Conservation (phyloP, 2,797 vertebrate species). For the Leptatherina wallacei region DNA sequence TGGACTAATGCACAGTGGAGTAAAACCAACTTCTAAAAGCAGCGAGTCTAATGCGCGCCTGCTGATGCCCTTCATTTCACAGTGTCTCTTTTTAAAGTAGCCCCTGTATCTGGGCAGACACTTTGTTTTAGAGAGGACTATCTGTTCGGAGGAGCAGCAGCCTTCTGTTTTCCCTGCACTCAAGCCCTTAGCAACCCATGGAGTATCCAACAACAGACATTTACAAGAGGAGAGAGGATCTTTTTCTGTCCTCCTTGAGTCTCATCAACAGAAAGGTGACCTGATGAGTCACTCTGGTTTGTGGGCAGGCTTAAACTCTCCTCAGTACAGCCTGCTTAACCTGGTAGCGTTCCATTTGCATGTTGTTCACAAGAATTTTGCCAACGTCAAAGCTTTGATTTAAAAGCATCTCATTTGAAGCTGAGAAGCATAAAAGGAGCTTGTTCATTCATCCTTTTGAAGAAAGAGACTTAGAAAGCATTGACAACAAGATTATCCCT, state of each 20-base stretch:
- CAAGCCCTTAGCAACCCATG: conserved; percentile 72
- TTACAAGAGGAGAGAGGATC: conserved; percentile 66
- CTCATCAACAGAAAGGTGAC: conserved; percentile 72
- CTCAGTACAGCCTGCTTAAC: conserved; percentile 18
- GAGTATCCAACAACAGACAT: conserved; percentile 76
- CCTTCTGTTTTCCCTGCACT: conserved; percentile 67
- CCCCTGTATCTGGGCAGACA: conserved; percentile 54
- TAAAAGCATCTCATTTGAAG: conserved; percentile 45
- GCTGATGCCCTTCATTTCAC: conserved; percentile 56
- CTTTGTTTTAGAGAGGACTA: conserved; percentile 70
- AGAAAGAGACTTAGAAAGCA: conserved; percentile 22
- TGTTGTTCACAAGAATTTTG: conserved; percentile 12
- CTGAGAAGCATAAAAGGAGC: conserved; percentile 8
- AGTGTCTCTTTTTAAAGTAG: conserved; percentile 45
- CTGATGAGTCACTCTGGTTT: conserved; percentile 64
- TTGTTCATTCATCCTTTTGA: conserved; percentile 28
- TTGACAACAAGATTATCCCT: conserved; percentile 49
- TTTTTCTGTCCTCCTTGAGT: conserved; percentile 77
- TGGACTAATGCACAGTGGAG: conserved; percentile 8
- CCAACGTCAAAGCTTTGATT: conserved; percentile 31
- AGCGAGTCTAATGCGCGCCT: conserved; percentile 17
- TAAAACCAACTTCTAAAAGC: conserved; percentile 38
- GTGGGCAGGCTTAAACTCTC: conserved; percentile 31
- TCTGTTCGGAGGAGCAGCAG: conserved; percentile 61
- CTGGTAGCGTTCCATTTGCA: conserved; percentile 14